Percentiles rank a stretch among this genome's conserved stretches.
Conservation (phyloP, 2,113 vertebrate genomes). For the Crypturellus undulatus region DNA sequence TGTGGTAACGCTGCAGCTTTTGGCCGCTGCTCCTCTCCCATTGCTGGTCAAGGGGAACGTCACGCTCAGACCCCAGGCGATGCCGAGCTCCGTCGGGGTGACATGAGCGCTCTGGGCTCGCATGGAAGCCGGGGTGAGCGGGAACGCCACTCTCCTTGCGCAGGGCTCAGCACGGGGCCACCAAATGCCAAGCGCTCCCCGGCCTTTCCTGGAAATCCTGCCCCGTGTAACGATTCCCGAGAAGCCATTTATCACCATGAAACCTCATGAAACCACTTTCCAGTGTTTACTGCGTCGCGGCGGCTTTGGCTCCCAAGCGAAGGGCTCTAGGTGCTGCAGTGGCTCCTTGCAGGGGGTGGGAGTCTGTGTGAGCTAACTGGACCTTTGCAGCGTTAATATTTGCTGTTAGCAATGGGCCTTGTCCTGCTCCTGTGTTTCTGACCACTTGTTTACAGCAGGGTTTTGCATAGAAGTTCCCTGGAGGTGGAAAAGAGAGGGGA, state of each 20-base stretch:
- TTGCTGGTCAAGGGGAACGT: neutral
- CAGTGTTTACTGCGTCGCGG: neutral
- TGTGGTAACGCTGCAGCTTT: neutral
- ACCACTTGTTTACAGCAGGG: neutral
- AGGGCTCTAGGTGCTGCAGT: neutral
- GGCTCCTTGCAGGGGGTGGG: neutral
- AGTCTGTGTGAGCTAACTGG: neutral
- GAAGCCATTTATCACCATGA: neutral
- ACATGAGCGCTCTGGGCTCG: neutral
- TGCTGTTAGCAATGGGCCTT: neutral
- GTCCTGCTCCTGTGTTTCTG: neutral
- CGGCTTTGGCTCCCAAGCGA: neutral
- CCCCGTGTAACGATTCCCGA: neutral
- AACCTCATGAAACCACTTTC: neutral
- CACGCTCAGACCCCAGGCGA: neutral
- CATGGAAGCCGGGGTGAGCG: neutral
- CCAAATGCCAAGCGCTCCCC: rapidly evolving
- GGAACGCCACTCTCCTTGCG: neutral
- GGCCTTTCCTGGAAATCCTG: neutral
- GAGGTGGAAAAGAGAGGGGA: neutral
- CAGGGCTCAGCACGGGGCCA: neutral
- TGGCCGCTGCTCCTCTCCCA: neutral
- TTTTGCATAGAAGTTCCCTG: neutral
- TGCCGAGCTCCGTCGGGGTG: neutral
- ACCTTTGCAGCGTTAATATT: neutral